Conservation (phyloP, 1,140 invertebrate genomes). For the Trachymyrmex cornetzi region DNA sequence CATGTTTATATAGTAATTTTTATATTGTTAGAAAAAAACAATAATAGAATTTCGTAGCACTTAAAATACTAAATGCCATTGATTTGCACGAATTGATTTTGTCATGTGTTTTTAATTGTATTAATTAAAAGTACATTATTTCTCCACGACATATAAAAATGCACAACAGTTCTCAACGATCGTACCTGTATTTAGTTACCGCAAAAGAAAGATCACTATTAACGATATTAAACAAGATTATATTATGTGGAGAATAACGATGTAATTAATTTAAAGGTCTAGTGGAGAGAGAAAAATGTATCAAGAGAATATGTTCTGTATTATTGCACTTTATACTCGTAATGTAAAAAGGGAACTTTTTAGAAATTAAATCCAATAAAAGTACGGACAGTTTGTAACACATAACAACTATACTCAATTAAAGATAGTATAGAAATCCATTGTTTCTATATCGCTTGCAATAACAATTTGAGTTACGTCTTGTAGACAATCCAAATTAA, state of each 20-base stretch:
- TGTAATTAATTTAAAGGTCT: slow-evolving; percentile 14
- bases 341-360: neutral
- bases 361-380: neutral
- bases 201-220: slow-evolving; percentile 17
- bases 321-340: slow-evolving; percentile 5
- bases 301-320: slow-evolving; percentile 1
- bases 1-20: neutral
- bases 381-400: neutral
- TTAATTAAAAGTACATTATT: slow-evolving; percentile 20
- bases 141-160: neutral
- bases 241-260: neutral
- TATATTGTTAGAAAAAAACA: neutral
- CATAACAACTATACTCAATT: slow-evolving; percentile 14
- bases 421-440: neutral
- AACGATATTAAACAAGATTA: neutral
- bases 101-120: neutral
- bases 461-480: neutral
- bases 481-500: neutral
- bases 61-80: neutral
- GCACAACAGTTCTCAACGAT: slow-evolving; percentile 9
- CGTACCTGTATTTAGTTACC: neutral
- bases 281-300: neutral
- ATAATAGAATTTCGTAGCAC: neutral
- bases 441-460: neutral
- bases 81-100: neutral